phyloP scores from a whole-genome alignment of 2,113 vertebrate genomes.

The Stegostoma tigrinum region DNA sequence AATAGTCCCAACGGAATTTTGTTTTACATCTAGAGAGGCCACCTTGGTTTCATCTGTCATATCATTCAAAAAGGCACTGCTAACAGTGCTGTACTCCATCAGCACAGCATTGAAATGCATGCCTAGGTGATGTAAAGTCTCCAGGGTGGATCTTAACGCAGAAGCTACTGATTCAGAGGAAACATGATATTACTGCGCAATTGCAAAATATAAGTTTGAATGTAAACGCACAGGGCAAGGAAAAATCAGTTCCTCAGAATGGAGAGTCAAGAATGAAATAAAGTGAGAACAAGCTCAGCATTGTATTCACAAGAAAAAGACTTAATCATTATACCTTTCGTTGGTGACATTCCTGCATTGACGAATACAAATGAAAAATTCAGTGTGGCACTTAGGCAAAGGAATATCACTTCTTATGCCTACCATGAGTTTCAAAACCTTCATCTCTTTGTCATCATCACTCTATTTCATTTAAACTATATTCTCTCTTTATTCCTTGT shows the following conservation, averaged over 20 bases:
- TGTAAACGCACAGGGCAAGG: not conserved
- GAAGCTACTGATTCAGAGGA: not conserved
- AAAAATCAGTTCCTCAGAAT: not conserved
- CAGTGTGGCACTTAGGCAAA: not conserved
- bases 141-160: not conserved
- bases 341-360: not conserved
- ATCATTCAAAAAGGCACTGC: not conserved
- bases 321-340: too few relatives aligned
- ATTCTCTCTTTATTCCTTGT: not conserved
- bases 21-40: not conserved
- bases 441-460: not conserved
- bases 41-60: not conserved
- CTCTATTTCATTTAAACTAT: not conserved
- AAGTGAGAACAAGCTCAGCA: not conserved
- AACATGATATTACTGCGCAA: not conserved
- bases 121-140: not conserved
- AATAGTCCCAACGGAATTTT: not conserved
- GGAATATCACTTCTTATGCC: not conserved
- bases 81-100: not conserved
- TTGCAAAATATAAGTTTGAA: not conserved
- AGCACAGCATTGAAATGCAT: not conserved
- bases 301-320: too few relatives aligned
- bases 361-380: not conserved
- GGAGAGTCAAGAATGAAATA: not conserved
- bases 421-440: not conserved